These are phyloP conservation scores for Terrapene triunguis DNA, from an alignment of 2,113 vertebrate genomes.

Conservation along the genomic window DNA sequence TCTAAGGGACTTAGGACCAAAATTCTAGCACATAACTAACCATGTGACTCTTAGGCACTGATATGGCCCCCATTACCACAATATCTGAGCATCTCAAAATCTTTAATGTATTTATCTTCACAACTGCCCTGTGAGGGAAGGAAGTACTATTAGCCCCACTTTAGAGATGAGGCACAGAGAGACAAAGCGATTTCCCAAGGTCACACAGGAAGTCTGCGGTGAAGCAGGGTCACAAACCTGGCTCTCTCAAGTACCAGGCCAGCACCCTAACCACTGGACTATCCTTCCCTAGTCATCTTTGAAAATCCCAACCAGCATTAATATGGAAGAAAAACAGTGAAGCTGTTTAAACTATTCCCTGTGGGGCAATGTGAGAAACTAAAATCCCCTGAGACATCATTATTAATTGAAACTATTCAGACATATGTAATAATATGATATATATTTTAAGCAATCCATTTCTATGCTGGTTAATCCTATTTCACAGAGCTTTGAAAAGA, in stretches of 20 bases:
- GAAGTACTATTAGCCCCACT: background rate
- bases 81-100: background rate
- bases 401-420: slow-evolving; percentile 30
- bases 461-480: background rate
- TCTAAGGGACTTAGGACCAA: background rate
- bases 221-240: rapidly evolving
- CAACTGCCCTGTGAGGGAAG: rapidly evolving
- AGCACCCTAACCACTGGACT: background rate
- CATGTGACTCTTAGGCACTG: background rate
- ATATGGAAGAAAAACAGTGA: background rate
- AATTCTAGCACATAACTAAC: background rate
- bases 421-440: slow-evolving; percentile 27
- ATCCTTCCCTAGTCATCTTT: background rate
- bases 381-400: slow-evolving; percentile 4
- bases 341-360: background rate
- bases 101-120: background rate
- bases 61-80: background rate
- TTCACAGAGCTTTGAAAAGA: slow-evolving; percentile 8
- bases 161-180: background rate
- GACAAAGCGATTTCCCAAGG: background rate
- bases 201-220: background rate
- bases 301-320: slow-evolving; percentile 9
- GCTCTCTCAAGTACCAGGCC: background rate
- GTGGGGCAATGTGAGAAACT: background rate
- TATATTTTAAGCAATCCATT: slow-evolving; percentile 23